Evolutionary conservation across 1,140 invertebrate genomes (phyloP).

Genomic region (Hermetia illucens): DNA sequence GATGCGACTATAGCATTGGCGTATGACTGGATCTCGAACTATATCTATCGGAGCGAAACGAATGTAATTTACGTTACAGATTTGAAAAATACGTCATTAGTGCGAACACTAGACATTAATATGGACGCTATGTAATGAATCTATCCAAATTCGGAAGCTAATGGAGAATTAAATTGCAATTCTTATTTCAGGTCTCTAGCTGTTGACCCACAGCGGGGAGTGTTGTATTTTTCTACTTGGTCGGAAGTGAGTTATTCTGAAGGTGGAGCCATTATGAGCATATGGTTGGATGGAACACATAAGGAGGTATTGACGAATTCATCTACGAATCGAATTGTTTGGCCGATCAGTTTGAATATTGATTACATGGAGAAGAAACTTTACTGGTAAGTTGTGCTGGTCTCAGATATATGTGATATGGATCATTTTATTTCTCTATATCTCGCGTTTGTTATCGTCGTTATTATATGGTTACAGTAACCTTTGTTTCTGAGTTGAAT

Average conservation of each 20-base stretch:
- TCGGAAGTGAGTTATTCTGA: constrained; percentile 38
- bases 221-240: constrained; percentile 75
- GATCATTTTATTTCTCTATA: not conserved
- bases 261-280: constrained; percentile 41
- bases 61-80: constrained; percentile 20
- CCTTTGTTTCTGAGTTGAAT: too few species aligned
- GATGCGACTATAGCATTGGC: constrained; percentile 45
- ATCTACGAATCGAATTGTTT: constrained; percentile 39
- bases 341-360: constrained; percentile 79
- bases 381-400: constrained; percentile 42
- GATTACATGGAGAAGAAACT: constrained; percentile 56
- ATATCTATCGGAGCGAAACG: constrained; percentile 64
- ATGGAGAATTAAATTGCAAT: too few species aligned
- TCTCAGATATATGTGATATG: not conserved
- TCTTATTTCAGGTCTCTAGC: constrained; percentile 20
- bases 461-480: too few species aligned
- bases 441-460: too few species aligned
- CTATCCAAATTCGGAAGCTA: not conserved
- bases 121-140: constrained; percentile 9
- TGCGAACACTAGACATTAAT: constrained; percentile 12
- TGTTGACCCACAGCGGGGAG: constrained; percentile 22
- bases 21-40: constrained; percentile 64
- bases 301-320: constrained; percentile 34
- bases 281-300: constrained; percentile 67
- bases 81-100: constrained; percentile 15